Evolutionary conservation across 2,113 vertebrate genomes (phyloP).

Genomic region (Bungarus multicinctus): DNA sequence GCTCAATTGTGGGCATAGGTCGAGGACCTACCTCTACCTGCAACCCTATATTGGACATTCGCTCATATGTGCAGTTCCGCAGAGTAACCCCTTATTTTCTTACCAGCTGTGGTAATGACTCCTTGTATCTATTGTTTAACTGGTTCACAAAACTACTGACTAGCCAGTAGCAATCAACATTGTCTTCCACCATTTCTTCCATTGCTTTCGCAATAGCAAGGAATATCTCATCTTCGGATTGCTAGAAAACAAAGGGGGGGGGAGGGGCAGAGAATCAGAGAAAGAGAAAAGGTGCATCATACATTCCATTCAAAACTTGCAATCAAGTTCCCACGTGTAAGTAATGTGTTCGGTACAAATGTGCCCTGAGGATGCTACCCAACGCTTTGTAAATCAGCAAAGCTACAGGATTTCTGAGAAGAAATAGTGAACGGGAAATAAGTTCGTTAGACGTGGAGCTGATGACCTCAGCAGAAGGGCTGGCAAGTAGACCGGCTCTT

Average conservation of each 20-base stretch:
- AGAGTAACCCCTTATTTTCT: slow-evolving; percentile 32
- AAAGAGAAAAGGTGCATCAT: background rate
- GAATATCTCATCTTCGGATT: slow-evolving; percentile 86
- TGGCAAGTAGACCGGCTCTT: background rate
- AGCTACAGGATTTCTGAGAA: background rate
- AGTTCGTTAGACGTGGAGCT: background rate
- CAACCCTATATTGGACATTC: background rate
- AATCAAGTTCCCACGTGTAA: background rate
- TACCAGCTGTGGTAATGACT: slow-evolving; percentile 88
- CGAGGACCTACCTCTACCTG: background rate
- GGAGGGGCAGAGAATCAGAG: background rate
- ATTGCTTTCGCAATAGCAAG: slow-evolving; percentile 87
- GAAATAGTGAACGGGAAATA: background rate
- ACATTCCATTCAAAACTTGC: background rate
- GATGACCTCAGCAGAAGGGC: background rate
- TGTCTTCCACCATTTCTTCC: slow-evolving; percentile 91
- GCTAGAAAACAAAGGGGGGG: slow-evolving; percentile 66
- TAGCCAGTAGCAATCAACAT: slow-evolving; percentile 92
- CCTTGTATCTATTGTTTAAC: slow-evolving; percentile 87
- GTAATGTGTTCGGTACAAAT: background rate
- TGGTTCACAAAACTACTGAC: slow-evolving; percentile 89
- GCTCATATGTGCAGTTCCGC: background rate
- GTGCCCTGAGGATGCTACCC: background rate
- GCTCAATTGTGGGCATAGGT: background rate
- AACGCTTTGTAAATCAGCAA: background rate